Evolutionary conservation across 1,140 invertebrate genomes (phyloP).

Genomic region (Epicauta chinensis): DNA sequence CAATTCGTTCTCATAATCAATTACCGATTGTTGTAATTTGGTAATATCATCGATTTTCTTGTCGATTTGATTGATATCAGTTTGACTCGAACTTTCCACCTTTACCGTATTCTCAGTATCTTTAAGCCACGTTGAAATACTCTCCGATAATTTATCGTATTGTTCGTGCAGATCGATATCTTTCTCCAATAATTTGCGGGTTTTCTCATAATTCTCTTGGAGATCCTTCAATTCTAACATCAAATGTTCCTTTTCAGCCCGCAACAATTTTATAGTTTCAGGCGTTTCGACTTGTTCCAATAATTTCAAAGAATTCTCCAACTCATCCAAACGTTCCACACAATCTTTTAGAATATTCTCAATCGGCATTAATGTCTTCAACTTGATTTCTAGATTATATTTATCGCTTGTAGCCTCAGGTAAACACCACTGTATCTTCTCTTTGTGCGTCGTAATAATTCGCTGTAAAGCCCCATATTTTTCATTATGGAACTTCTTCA

Average conservation of each 20-base stretch:
- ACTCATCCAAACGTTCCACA: conserved; percentile 55
- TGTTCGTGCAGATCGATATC: conserved; percentile 73
- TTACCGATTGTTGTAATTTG: conserved; percentile 55
- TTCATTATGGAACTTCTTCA: conserved; percentile 84
- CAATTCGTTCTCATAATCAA: conserved; percentile 59
- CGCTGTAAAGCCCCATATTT: conserved; percentile 75
- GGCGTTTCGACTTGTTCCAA: conserved; percentile 61
- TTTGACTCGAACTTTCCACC: conserved; percentile 61
- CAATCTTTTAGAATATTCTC: conserved; percentile 65
- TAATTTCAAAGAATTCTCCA: conserved; percentile 60
- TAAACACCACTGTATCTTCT: conserved; percentile 89
- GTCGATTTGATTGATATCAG: conserved; percentile 63
- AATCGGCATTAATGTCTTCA: conserved; percentile 72
- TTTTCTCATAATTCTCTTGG: conserved; percentile 58
- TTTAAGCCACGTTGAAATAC: conserved; percentile 76
- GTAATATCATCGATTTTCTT: conserved; percentile 65
- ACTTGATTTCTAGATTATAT: conserved; percentile 89
- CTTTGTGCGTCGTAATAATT: conserved; percentile 69
- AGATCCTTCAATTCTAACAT: conserved; percentile 62
- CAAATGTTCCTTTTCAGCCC: conserved; percentile 57
- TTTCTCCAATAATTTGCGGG: conserved; percentile 61
- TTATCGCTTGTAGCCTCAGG: conserved; percentile 81
- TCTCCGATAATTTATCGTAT: conserved; percentile 72
- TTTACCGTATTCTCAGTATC: conserved; percentile 75
- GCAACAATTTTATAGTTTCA: conserved; percentile 57